Conservation (phyloP, 2,888 invertebrate genomes). For the Drosophila setosimentum region DNA sequence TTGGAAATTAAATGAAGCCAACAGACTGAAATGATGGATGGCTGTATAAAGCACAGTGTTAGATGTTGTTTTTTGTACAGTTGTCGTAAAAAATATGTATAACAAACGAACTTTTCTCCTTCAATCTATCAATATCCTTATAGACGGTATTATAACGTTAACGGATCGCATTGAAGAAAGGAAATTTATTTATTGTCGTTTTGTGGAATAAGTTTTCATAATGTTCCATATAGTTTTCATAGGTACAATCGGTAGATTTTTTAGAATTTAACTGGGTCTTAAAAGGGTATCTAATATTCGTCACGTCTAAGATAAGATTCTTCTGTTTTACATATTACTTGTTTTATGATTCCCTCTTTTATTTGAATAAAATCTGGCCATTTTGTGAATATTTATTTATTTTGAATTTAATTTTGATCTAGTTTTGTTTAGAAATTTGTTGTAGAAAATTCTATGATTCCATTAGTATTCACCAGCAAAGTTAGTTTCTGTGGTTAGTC, state of each 20-base stretch:
- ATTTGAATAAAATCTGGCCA: background rate
- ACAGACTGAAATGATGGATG: conserved; percentile 35
- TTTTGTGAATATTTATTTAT: background rate
- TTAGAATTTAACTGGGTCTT: no score
- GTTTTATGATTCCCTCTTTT: background rate
- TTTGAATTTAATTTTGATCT: background rate
- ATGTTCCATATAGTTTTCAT: no score
- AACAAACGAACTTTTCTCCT: background rate
- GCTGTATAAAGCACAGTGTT: background rate
- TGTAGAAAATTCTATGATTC: background rate
- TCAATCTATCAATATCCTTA: background rate
- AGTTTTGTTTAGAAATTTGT: background rate
- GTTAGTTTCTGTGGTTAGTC: no score
- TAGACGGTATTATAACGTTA: background rate
- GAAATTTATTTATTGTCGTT: background rate
- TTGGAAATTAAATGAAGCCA: conserved; percentile 41
- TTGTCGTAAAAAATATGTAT: background rate
- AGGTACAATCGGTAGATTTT: background rate
- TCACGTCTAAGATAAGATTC: background rate
- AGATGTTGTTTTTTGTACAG: conserved; percentile 4
- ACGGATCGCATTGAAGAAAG: background rate
- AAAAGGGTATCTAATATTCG: background rate
- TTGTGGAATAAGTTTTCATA: background rate
- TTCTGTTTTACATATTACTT: background rate
- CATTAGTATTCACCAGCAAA: background rate